phyloP scores from a whole-genome alignment of 2,888 invertebrate genomes.

The Nemotelus pantherinus region DNA sequence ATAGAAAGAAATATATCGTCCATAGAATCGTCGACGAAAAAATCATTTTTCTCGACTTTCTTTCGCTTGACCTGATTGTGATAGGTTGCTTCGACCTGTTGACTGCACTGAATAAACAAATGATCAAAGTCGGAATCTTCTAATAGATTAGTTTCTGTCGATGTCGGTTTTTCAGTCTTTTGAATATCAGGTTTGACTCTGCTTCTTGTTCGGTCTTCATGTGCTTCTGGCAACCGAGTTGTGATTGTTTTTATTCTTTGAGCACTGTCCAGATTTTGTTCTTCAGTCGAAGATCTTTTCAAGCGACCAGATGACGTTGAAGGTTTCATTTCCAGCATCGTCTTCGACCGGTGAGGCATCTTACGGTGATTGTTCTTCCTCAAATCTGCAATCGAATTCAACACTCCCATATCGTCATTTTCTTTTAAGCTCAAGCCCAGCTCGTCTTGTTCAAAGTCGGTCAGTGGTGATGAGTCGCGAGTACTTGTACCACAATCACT shows the following conservation, averaged over 20 bases:
- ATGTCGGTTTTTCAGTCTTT: background rate
- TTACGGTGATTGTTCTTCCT: too few species aligned
- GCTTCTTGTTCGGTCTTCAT: background rate
- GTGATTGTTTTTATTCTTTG: too few species aligned
- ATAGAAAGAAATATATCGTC: constrained; percentile 40
- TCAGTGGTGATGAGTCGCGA: background rate
- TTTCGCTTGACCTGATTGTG: constrained; percentile 3
- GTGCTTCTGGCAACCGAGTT: too few species aligned
- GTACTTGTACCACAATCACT: background rate
- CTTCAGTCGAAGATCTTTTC: too few species aligned
- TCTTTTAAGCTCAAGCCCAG: constrained; percentile 39
- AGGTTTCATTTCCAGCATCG: too few species aligned
- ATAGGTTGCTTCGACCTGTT: constrained; percentile 40
- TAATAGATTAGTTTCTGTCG: constrained; percentile 7
- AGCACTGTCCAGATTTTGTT: too few species aligned
- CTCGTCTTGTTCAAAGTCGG: constrained; percentile 19
- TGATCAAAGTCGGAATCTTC: constrained; percentile 46
- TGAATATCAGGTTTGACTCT: background rate
- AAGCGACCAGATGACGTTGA: too few species aligned
- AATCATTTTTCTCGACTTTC: constrained; percentile 16
- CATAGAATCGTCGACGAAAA: constrained; percentile 26
- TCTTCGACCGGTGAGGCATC: too few species aligned
- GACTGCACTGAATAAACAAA: constrained; percentile 43
- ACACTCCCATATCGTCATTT: background rate
- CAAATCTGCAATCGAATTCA: background rate